Base-by-base conservation (phyloP, 2,888 invertebrate species). In the Synanthedon andrenaeformis region DNA sequence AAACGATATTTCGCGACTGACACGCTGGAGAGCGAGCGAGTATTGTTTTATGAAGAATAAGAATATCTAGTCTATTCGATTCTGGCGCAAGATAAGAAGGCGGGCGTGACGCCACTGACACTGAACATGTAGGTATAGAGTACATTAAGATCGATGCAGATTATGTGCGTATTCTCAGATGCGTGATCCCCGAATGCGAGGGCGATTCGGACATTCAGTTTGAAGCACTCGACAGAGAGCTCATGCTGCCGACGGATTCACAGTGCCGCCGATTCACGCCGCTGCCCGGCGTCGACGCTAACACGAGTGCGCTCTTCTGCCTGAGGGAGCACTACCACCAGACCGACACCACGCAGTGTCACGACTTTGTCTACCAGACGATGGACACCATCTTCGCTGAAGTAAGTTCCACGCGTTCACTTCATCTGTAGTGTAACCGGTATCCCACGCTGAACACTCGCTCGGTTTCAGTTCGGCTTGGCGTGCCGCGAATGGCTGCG, bases 401-500 rank as follows among this genome's bases (percentile, higher is more conserved):
- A 79, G 85, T 85, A 55, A 53, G 52, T 45, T 10, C 35, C 6
- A 45, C 45, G 1, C 13, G n/a, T 45, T 0, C n/a, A n/a, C 45
- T 13, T 4, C 8, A 13, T 1, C 45, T 45, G 5, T 11, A n/a
- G 6, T 6, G 14, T 13, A 45, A n/a, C 11, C 13, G n/a, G 5
- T 42, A 42, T 1, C 42, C 3, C 42, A 12, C 45, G 13, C 12
- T 45, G 45, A 45, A 13, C 2, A 45, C 14, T 49, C 48, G 19
- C 51, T 23, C 5, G 52, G 45, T 52, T 75, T 73, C 75, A 93
- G 93, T 93, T 91, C 77, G 74, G 82, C 60, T 72, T 93, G 57
- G 90, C 89, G 13, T 93, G 93, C 63, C 89, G 89, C 52, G 88
- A 91, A 67, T 94, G 93, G 93, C 90, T 90, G 79, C 83, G 93